These are phyloP conservation scores for Fulmarus glacialis DNA, from an alignment of 2,113 vertebrate species.

Conservation along the genomic window DNA sequence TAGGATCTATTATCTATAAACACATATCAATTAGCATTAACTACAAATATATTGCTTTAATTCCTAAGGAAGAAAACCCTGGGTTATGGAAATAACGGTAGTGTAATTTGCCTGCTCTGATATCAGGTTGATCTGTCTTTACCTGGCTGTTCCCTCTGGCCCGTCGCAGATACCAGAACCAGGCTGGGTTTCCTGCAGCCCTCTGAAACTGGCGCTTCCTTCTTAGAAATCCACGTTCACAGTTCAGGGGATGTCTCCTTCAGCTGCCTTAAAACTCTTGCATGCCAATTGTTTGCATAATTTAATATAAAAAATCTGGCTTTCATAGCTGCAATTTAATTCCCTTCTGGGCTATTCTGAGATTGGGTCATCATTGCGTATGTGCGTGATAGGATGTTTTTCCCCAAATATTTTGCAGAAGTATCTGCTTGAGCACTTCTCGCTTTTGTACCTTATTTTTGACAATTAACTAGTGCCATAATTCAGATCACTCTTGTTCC, in stretches of 20 bases:
- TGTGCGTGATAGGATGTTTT: background rate
- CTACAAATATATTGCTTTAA: background rate
- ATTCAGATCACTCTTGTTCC: slow-evolving; percentile 6
- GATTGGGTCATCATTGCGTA: background rate
- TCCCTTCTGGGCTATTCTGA: background rate
- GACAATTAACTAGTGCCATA: background rate
- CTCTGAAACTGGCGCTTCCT: background rate
- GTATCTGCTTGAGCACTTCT: background rate
- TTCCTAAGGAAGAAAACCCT: background rate
- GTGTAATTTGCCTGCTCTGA: background rate
- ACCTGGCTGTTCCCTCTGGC: background rate
- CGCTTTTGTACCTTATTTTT: background rate
- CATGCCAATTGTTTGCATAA: background rate
- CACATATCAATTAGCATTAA: background rate
- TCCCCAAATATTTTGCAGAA: background rate
- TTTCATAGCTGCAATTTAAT: background rate
- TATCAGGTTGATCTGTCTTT: background rate
- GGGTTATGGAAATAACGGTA: background rate
- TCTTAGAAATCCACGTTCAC: background rate
- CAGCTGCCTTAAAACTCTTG: background rate
- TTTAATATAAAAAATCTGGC: background rate
- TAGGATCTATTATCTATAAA: background rate
- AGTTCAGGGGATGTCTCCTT: background rate
- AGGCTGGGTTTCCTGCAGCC: background rate
- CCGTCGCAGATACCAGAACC: background rate